Conservation (phyloP, 2,797 vertebrate species). For the Adrianichthys oophorus region DNA sequence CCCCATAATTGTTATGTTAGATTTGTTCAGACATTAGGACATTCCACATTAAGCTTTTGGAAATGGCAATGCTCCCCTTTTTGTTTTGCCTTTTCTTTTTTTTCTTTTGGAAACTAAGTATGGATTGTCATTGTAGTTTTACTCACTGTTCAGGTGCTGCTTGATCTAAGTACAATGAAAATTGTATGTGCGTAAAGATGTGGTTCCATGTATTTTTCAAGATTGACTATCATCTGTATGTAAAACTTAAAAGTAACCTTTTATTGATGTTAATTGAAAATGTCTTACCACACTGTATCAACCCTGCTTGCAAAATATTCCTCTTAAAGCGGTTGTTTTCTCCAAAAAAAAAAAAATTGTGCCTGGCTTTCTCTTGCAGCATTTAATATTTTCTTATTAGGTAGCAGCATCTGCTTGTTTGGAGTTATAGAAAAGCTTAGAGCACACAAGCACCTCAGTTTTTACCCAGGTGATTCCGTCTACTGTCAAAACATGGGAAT, state of each 20-base stretch:
- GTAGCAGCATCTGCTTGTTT: constrained; percentile 52
- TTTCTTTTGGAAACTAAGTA: constrained; percentile 57
- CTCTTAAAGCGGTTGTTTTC: constrained; percentile 76
- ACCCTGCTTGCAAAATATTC: constrained; percentile 78
- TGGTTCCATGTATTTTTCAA: constrained; percentile 78
- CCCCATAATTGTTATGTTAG: constrained; percentile 68
- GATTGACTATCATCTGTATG: constrained; percentile 80
- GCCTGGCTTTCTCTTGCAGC: constrained; percentile 73
- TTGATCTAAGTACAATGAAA: constrained; percentile 76
- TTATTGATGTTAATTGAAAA: constrained; percentile 79
- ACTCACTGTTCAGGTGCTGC: constrained; percentile 78
- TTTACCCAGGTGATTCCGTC: constrained; percentile 39
- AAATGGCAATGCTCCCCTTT: constrained; percentile 61
- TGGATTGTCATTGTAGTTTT: constrained; percentile 75
- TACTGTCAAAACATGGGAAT: constrained; percentile 36
- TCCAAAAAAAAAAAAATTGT: constrained; percentile 71
- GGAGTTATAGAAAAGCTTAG: constrained; percentile 41
- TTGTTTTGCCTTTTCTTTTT: constrained; percentile 13
- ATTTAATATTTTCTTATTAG: constrained; percentile 38
- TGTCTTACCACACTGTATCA: constrained; percentile 78
- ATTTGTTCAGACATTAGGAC: constrained; percentile 64
- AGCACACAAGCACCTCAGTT: constrained; percentile 31
- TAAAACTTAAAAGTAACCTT: constrained; percentile 75
- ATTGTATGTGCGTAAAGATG: constrained; percentile 73
- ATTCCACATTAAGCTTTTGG: constrained; percentile 72